Evolutionary conservation across 2,113 vertebrate species (phyloP).

Genomic region (Zosterops borbonicus): DNA sequence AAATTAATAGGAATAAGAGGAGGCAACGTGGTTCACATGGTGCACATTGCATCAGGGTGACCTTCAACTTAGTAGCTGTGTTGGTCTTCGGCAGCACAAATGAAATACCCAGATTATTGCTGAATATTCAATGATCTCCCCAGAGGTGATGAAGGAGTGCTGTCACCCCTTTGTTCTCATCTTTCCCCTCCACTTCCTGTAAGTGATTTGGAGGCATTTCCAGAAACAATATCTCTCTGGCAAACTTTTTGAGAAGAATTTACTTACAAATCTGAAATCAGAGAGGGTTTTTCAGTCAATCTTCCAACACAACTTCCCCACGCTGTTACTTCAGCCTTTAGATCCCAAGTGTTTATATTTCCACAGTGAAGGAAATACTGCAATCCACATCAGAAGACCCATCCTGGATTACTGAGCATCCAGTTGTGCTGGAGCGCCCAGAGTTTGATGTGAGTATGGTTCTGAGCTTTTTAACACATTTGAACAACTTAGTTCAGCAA

Average conservation of each 20-base stretch:
- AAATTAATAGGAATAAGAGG: neutral
- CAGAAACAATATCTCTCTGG: neutral
- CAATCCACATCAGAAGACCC: slow-evolving; percentile 50
- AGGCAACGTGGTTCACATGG: accelerated
- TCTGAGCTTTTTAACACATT: neutral
- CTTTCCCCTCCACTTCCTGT: neutral
- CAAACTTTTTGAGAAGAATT: neutral
- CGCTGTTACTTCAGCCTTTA: neutral
- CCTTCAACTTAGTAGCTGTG: neutral
- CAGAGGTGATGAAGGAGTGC: neutral
- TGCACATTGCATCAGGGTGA: neutral
- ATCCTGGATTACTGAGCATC: slow-evolving; percentile 61
- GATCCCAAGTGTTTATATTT: neutral
- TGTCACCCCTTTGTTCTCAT: neutral
- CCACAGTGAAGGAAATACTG: slow-evolving; percentile 73
- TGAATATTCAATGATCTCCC: neutral
- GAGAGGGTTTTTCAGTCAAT: neutral
- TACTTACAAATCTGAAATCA: neutral
- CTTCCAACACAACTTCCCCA: neutral
- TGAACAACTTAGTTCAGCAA: neutral
- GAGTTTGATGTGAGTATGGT: slow-evolving; percentile 63
- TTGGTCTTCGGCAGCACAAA: neutral
- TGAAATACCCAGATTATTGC: neutral
- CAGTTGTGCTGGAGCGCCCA: slow-evolving; percentile 17
- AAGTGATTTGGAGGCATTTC: neutral